phyloP scores from a whole-genome alignment of 2,797 vertebrate species.

The Phataginus tricuspis region DNA sequence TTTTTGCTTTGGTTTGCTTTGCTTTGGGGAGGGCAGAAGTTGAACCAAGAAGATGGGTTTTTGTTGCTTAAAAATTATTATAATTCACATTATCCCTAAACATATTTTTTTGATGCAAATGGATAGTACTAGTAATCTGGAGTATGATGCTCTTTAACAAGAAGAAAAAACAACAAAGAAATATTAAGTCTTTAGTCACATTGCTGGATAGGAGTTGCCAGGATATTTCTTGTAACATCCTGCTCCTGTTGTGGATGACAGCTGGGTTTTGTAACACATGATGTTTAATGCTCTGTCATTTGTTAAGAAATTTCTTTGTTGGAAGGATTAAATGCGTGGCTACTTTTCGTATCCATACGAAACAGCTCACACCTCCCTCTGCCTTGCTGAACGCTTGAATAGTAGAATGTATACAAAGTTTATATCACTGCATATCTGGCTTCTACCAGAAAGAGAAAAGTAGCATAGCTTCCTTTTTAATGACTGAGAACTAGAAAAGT shows the following conservation, averaged over 20 bases:
- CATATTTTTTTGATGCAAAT: not conserved
- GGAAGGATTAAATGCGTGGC: conserved; percentile 47
- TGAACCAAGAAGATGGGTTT: not conserved
- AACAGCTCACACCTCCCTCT: not conserved
- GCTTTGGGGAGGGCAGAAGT: not conserved
- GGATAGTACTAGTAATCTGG: not conserved
- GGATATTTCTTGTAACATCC: not conserved
- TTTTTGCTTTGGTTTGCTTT: conserved; percentile 7
- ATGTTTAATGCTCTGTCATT: not conserved
- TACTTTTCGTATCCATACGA: conserved; percentile 28
- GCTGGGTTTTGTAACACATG: conserved; percentile 59
- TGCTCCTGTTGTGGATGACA: not conserved
- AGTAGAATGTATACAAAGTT: not conserved
- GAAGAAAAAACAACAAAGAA: not conserved
- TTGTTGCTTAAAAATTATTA: not conserved
- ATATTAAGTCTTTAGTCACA: not conserved
- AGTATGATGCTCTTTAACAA: not conserved
- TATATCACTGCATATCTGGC: not conserved
- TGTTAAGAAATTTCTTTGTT: conserved; percentile 56
- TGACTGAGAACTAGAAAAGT: conserved; percentile 11
- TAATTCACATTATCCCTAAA: not conserved
- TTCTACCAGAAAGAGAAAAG: not conserved
- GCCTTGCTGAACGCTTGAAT: not conserved
- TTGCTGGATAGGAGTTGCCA: not conserved
- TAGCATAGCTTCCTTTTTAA: not conserved